phyloP scores from a whole-genome alignment of 1,140 invertebrate species.

The Brachionus paranguensis region DNA sequence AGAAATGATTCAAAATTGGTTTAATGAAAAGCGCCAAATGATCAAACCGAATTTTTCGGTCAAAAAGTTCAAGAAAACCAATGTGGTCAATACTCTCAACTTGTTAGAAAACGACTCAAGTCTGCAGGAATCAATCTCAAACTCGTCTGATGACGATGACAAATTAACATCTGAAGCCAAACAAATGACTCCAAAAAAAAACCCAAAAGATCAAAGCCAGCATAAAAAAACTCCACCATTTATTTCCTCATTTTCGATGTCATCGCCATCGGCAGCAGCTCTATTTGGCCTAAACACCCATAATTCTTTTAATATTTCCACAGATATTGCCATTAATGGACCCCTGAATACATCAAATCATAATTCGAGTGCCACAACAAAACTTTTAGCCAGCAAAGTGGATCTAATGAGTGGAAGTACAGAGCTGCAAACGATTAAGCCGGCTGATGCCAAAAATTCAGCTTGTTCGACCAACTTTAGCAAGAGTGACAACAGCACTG shows the following conservation, averaged over 20 bases:
- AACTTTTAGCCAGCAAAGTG: background rate
- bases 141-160: background rate
- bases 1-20: slow-evolving; percentile 19
- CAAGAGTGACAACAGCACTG: slow-evolving; percentile 17
- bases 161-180: background rate
- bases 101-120: background rate
- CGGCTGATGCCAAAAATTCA: background rate
- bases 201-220: background rate
- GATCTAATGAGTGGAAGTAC: background rate
- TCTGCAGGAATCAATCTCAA: background rate
- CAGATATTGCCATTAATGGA: background rate
- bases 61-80: slow-evolving; percentile 4
- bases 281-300: slow-evolving; percentile 3
- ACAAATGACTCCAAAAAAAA: background rate
- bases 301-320: background rate
- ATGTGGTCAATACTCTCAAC: slow-evolving; percentile 1
- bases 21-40: background rate
- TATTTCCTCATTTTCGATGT: background rate
- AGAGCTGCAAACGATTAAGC: background rate
- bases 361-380: background rate
- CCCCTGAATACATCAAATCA: background rate
- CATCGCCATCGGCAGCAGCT: slow-evolving; percentile 6
- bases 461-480: background rate
- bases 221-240: background rate
- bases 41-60: background rate